These are phyloP conservation scores for Protobothrops flavoviridis DNA, from an alignment of 2,113 vertebrate species.

Conservation along the genomic window DNA sequence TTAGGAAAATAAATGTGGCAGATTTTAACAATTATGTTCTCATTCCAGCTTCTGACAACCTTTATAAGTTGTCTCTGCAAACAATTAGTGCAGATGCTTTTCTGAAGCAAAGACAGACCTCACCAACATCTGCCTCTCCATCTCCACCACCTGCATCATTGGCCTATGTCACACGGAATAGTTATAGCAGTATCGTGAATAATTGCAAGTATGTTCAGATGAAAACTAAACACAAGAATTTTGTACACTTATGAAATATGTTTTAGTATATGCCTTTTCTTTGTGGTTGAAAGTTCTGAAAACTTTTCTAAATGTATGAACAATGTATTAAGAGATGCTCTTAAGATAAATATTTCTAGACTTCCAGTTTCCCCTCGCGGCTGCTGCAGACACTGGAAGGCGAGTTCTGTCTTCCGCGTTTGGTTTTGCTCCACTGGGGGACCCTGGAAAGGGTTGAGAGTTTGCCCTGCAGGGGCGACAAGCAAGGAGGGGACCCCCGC, in stretches of 20 bases:
- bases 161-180: slow-evolving; percentile 71
- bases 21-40: slow-evolving; percentile 43
- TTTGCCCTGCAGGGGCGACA: too few species aligned
- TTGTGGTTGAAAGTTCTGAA: neutral
- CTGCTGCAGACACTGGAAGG: too few species aligned
- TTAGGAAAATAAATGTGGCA: neutral
- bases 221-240: neutral
- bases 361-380: too few species aligned
- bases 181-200: slow-evolving; percentile 92
- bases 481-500: too few species aligned
- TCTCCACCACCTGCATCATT: slow-evolving; percentile 82
- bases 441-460: too few species aligned
- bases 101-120: slow-evolving; percentile 87
- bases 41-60: slow-evolving; percentile 84
- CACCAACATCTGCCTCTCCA: slow-evolving; percentile 76
- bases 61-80: slow-evolving; percentile 95
- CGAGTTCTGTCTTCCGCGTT: too few species aligned
- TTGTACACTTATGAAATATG: neutral
- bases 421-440: too few species aligned
- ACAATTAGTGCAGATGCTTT: slow-evolving; percentile 94
- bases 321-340: neutral
- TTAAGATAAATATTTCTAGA: neutral
- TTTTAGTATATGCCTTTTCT: neutral
- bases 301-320: neutral
- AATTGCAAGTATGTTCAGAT: slow-evolving; percentile 68